These are phyloP conservation scores for Rhinella marina DNA, from an alignment of 2,797 vertebrate genomes.

Conservation along the genomic window DNA sequence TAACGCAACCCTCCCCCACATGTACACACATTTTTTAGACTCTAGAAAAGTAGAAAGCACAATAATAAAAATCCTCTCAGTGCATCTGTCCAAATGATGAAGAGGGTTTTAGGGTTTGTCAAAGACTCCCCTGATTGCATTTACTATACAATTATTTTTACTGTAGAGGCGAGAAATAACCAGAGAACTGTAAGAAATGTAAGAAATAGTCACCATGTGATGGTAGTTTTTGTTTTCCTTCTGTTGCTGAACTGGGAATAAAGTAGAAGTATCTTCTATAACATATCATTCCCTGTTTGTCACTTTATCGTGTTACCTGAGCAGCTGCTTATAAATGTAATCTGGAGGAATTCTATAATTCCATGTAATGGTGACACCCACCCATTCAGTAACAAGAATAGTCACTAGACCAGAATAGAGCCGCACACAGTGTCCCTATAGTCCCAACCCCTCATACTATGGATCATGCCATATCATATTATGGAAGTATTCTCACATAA, in stretches of 20 bases:
- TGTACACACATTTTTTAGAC: not conserved
- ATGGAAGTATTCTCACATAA: too few species aligned
- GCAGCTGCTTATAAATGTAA: not conserved
- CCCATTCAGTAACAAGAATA: not conserved
- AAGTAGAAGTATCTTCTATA: not conserved
- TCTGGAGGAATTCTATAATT: not conserved
- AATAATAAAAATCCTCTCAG: slow-evolving; percentile 10
- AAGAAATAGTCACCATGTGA: not conserved
- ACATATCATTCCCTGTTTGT: not conserved
- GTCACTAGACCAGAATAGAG: not conserved
- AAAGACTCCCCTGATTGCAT: slow-evolving; percentile 9
- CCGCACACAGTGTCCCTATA: not conserved
- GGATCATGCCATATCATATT: not conserved
- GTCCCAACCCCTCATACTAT: not conserved
- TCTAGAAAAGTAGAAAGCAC: not conserved
- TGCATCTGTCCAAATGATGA: not conserved
- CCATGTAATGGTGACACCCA: not conserved
- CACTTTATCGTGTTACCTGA: not conserved
- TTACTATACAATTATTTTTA: not conserved
- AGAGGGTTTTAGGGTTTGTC: slow-evolving; percentile 1
- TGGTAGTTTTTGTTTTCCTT: not conserved
- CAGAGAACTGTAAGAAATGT: not conserved
- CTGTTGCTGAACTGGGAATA: not conserved
- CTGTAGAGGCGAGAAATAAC: not conserved
- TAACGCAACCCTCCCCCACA: not conserved